A percentile compares a stretch with the other conserved stretches of the same genome.
These are phyloP conservation scores for Trichogramma pretiosum DNA, from an alignment of 1,140 invertebrate genomes.

Conservation along the genomic window DNA sequence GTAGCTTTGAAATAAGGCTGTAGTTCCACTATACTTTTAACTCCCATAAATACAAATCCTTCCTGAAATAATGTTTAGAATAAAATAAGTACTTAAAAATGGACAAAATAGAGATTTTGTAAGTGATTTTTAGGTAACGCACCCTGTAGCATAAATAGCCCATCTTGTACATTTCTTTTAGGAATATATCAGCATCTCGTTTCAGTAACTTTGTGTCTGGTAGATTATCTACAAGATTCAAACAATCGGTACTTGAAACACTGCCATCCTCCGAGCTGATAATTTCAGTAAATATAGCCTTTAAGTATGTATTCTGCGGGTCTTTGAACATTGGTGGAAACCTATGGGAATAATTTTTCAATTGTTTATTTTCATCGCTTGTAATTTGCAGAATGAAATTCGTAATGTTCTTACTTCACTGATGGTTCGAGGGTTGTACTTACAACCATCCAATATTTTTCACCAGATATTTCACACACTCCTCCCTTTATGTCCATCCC, in stretches of 20 bases:
- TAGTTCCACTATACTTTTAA: conserved; percentile 34
- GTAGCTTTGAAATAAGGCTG: conserved; percentile 32
- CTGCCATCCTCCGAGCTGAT: conserved; percentile 23
- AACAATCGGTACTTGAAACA: conserved; percentile 27
- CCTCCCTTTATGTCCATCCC: conserved; percentile 24
- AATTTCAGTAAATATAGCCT: conserved; percentile 29
- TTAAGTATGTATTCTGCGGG: conserved; percentile 26
- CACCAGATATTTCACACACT: conserved; percentile 31
- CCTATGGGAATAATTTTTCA: no score
- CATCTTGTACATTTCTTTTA: no score
- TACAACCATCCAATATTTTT: conserved; percentile 24
- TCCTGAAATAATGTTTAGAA: conserved; percentile 25
- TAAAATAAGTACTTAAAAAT: no score
- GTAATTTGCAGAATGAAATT: conserved; percentile 5
- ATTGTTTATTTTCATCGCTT: no score
- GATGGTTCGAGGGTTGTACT: conserved; percentile 23
- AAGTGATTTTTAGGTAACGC: no score
- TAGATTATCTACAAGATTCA: conserved; percentile 28
- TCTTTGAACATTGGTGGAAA: no score
- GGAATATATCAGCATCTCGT: conserved; percentile 28
- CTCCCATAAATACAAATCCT: conserved; percentile 32
- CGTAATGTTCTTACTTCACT: conserved; percentile 16
- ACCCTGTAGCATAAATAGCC: no score
- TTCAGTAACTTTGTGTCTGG: conserved; percentile 23
- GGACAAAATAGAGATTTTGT: no score